Evolutionary conservation across 2,113 vertebrate genomes (phyloP).

Genomic region (Nannospalax galili): DNA sequence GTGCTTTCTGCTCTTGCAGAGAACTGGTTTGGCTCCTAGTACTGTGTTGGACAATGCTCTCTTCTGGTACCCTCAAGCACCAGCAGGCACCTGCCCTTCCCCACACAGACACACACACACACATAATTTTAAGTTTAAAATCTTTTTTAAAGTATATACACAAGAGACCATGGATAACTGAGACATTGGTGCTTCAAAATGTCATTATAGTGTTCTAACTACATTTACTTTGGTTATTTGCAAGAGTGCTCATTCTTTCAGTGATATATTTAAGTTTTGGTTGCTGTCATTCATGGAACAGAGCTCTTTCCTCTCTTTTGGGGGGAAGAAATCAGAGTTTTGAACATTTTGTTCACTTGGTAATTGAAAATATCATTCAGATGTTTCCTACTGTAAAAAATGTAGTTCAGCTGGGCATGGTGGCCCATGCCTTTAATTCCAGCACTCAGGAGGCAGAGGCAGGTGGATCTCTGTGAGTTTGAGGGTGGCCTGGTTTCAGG

Average conservation of each 20-base stretch:
- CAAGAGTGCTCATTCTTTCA: neutral
- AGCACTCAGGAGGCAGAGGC: no score
- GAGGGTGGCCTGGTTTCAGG: no score
- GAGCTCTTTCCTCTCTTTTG: neutral
- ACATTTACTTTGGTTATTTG: neutral
- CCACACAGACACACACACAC: no score
- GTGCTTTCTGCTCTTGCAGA: no score
- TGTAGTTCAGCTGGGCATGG: neutral
- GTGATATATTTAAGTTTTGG: neutral
- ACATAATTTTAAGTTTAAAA: no score
- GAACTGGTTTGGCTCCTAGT: no score
- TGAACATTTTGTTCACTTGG: neutral
- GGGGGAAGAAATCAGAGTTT: neutral
- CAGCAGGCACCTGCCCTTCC: no score
- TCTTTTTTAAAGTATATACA: no score
- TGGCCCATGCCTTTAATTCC: no score
- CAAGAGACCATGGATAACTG: neutral
- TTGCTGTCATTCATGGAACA: neutral
- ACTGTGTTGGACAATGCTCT: no score
- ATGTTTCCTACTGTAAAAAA: neutral
- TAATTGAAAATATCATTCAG: neutral
- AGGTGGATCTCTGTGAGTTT: no score
- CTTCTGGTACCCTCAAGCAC: no score
- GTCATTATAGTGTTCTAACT: neutral
- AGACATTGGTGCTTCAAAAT: neutral